These are phyloP conservation scores for Amiota minor DNA, from an alignment of 2,888 invertebrate genomes.

Conservation along the genomic window DNA sequence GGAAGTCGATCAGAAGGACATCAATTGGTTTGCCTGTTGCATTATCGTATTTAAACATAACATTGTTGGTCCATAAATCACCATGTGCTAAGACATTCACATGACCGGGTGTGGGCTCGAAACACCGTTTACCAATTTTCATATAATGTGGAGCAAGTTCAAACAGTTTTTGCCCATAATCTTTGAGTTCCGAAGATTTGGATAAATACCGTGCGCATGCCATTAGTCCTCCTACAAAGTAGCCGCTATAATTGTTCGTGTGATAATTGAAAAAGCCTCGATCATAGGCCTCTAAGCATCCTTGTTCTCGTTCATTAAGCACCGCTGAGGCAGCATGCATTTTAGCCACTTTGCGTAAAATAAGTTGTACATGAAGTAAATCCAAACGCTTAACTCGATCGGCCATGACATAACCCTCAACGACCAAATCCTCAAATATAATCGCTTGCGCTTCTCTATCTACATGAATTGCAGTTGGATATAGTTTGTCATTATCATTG, in stretches of 20 bases:
- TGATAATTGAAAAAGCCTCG: slow-evolving; percentile 70
- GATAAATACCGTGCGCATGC: slow-evolving; percentile 65
- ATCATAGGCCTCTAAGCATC: slow-evolving; percentile 64
- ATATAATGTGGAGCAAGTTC: slow-evolving; percentile 65
- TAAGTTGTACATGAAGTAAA: slow-evolving; percentile 71
- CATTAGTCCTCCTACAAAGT: slow-evolving; percentile 64
- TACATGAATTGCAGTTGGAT: slow-evolving; percentile 63
- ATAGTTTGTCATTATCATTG: slow-evolving; percentile 61
- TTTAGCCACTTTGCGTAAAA: slow-evolving; percentile 73
- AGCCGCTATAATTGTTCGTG: slow-evolving; percentile 66
- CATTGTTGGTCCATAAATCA: slow-evolving; percentile 72
- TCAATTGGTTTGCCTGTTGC: slow-evolving; percentile 59
- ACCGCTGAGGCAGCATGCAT: slow-evolving; percentile 75
- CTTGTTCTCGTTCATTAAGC: slow-evolving; percentile 68
- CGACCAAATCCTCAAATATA: slow-evolving; percentile 69
- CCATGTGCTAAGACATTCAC: slow-evolving; percentile 71
- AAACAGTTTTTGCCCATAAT: slow-evolving; percentile 63
- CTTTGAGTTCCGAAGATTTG: slow-evolving; percentile 51
- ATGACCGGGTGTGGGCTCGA: slow-evolving; percentile 57
- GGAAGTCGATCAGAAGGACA: slow-evolving; percentile 70
- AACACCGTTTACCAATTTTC: slow-evolving; percentile 68
- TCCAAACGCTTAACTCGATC: slow-evolving; percentile 71
- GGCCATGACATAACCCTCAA: slow-evolving; percentile 63
- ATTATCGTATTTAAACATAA: slow-evolving; percentile 70
- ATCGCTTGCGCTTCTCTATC: slow-evolving; percentile 64